Conservation (phyloP, 2,113 vertebrate species). For the Pygoscelis adeliae region DNA sequence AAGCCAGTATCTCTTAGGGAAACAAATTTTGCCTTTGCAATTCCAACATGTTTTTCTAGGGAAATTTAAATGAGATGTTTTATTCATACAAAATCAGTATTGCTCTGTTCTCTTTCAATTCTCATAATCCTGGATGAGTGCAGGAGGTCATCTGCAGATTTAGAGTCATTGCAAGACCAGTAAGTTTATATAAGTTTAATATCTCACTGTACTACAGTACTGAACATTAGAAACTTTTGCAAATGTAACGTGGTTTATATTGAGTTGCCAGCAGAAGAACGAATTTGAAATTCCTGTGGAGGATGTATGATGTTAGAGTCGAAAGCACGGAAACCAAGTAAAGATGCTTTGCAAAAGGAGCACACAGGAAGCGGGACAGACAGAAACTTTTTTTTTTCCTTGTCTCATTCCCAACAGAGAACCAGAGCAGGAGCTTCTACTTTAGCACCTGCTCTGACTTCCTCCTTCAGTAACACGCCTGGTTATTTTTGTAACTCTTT, state of each 20-base stretch:
- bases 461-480: not conserved
- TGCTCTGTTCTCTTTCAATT: not conserved
- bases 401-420: not conserved
- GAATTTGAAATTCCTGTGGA: not conserved
- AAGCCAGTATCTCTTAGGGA: not conserved
- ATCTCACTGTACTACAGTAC: not conserved
- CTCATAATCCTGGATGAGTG: not conserved
- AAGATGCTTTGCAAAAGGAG: not conserved
- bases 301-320: not conserved
- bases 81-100: not conserved
- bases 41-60: not conserved
- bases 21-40: not conserved
- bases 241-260: not conserved
- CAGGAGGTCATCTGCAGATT: not conserved
- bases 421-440: not conserved
- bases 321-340: not conserved
- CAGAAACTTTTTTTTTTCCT: not conserved
- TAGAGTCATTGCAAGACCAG: not conserved
- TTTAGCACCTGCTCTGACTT: not conserved
- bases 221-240: not conserved
- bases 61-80: not conserved
- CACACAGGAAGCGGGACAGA: not conserved
- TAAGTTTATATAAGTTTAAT: not conserved
- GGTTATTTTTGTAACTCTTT: not conserved
- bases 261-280: not conserved